Conservation (phyloP, 2,113 vertebrate genomes). For the Hassar affinis region DNA sequence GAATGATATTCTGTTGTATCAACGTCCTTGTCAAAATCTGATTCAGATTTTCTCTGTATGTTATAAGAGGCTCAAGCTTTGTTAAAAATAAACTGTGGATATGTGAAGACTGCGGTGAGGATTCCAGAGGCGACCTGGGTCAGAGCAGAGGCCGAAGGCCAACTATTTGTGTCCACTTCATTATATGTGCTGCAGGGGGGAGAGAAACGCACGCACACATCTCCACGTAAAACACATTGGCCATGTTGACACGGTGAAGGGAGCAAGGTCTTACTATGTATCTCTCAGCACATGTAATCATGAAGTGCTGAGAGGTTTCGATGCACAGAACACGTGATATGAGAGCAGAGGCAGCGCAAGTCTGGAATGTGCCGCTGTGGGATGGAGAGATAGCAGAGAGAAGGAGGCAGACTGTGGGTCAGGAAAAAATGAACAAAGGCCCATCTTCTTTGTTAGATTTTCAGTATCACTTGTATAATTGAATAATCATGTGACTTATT, state of each 20-base stretch:
- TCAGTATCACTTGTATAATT: neutral
- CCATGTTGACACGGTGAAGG: neutral
- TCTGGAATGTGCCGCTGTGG: constrained; percentile 56
- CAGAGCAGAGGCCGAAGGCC: constrained; percentile 52
- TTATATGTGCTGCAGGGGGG: constrained; percentile 26
- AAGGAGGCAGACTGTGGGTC: neutral
- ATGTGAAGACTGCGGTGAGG: constrained; percentile 64
- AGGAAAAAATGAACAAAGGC: neutral
- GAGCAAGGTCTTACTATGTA: constrained; percentile 8
- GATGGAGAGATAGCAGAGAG: constrained; percentile 17
- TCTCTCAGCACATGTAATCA: constrained; percentile 61
- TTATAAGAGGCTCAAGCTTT: neutral
- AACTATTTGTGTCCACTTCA: constrained; percentile 63
- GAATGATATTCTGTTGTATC: no score
- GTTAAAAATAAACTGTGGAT: constrained; percentile 71
- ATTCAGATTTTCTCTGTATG: neutral
- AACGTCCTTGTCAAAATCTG: constrained; percentile 55
- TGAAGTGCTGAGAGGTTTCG: constrained; percentile 60
- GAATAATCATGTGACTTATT: neutral
- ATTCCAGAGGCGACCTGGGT: constrained; percentile 61
- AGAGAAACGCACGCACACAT: constrained; percentile 41
- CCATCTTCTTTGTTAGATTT: neutral
- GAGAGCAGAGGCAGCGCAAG: constrained; percentile 56
- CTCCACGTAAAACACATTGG: constrained; percentile 13
- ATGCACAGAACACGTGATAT: constrained; percentile 46